phyloP scores from a whole-genome alignment of 2,113 vertebrate species.

The Casuarius casuarius region DNA sequence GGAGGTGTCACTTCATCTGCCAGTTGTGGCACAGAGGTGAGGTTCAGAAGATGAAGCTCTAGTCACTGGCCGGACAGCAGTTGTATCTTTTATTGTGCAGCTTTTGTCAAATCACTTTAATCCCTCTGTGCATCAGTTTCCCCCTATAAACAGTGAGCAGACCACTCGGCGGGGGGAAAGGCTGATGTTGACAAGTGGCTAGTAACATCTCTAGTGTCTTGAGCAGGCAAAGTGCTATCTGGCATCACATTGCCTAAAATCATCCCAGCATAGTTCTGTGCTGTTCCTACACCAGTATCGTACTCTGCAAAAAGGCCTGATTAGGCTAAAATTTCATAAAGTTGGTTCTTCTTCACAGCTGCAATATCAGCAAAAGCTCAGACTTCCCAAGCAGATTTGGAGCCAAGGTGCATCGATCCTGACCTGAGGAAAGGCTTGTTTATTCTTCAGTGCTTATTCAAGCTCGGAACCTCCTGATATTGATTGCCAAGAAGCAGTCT shows the following conservation, averaged over 20 bases:
- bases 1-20: not conserved
- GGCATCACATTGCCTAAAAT: not conserved
- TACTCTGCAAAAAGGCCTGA: not conserved
- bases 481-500: conserved; percentile 3
- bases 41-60: not conserved
- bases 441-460: not conserved
- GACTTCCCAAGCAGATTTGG: not conserved
- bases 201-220: not conserved
- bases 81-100: not conserved
- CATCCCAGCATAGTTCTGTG: not conserved
- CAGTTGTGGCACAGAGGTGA: not conserved
- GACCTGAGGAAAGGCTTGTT: not conserved
- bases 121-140: not conserved
- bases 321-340: not conserved
- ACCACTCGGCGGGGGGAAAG: accelerated
- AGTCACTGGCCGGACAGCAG: not conserved
- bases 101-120: not conserved
- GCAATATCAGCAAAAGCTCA: not conserved
- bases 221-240: not conserved
- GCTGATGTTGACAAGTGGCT: not conserved
- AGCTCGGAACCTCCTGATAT: not conserved
- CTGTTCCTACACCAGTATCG: not conserved
- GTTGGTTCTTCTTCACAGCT: not conserved
- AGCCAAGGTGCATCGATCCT: not conserved
- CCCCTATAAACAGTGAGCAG: not conserved